Conservation (phyloP, 1,140 invertebrate genomes). For the Apolygus lucorum region DNA sequence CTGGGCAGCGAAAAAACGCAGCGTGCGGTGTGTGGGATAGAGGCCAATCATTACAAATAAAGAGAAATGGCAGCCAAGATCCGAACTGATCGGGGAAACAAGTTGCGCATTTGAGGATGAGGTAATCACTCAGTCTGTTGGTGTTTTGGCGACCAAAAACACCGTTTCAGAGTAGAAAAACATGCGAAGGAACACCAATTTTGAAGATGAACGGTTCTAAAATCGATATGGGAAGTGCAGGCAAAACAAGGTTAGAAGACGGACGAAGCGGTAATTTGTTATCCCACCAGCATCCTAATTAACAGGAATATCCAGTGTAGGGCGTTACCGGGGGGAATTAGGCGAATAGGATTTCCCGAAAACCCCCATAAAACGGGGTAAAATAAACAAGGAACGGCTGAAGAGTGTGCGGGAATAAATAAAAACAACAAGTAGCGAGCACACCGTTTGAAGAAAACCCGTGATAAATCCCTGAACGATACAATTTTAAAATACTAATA, state of each 20-base stretch:
- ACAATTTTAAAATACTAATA: too few species aligned
- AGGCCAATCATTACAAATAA: slow-evolving; percentile 11
- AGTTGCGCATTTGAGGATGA: too few species aligned
- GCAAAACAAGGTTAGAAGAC: background rate
- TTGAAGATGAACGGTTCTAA: background rate
- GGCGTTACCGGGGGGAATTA: background rate
- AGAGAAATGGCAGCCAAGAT: slow-evolving; percentile 10
- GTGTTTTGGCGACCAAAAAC: too few species aligned
- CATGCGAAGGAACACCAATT: too few species aligned
- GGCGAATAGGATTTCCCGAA: too few species aligned
- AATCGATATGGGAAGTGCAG: background rate
- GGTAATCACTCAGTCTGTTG: too few species aligned
- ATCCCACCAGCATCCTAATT: background rate
- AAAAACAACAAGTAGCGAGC: background rate
- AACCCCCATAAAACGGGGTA: background rate
- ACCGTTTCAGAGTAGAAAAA: too few species aligned
- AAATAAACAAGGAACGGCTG: background rate
- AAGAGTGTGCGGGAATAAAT: too few species aligned
- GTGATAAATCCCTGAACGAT: too few species aligned
- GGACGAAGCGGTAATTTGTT: background rate
- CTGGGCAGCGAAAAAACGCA: background rate
- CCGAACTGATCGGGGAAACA: background rate
- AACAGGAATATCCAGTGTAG: background rate
- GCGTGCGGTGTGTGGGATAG: background rate
- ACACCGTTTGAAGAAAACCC: too few species aligned